Evolutionary conservation across 2,888 invertebrate genomes (phyloP).

Genomic region (Nemapogon koenigi): DNA sequence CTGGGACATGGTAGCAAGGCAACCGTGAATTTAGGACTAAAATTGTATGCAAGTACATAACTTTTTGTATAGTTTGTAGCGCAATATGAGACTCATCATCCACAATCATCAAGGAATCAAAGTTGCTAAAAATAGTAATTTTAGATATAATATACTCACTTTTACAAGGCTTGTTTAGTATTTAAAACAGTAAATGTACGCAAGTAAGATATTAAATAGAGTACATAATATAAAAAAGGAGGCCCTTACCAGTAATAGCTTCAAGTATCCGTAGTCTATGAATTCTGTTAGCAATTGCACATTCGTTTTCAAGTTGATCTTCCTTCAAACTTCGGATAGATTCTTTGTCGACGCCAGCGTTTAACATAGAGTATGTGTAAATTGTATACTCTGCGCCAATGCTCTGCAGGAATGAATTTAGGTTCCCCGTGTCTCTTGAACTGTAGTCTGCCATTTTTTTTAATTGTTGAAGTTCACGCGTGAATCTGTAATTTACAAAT

Average conservation of each 20-base stretch:
- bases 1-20: too few relatives aligned
- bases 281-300: conserved; percentile 92
- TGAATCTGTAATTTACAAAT: conserved; percentile 67
- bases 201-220: too few relatives aligned
- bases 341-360: conserved; percentile 92
- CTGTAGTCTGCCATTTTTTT: conserved; percentile 97
- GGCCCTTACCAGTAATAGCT: conserved; percentile 74
- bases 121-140: too few relatives aligned
- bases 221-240: too few relatives aligned
- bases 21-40: too few relatives aligned
- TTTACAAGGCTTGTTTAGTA: too few relatives aligned
- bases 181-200: too few relatives aligned
- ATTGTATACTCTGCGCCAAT: conserved; percentile 91
- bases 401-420: conserved; percentile 83
- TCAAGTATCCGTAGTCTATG: conserved; percentile 91
- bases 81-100: too few relatives aligned
- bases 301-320: conserved; percentile 90
- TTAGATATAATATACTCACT: too few relatives aligned
- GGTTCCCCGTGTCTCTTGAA: conserved; percentile 89
- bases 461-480: conserved; percentile 88
- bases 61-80: too few relatives aligned
- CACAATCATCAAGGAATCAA: too few relatives aligned
- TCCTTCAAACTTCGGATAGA: conserved; percentile 86
- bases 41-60: too few relatives aligned
- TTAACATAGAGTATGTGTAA: conserved; percentile 96